Percentiles rank a stretch among this genome's conserved stretches.
Conservation (phyloP, 2,113 vertebrate species). For the Poecilia latipinna region DNA sequence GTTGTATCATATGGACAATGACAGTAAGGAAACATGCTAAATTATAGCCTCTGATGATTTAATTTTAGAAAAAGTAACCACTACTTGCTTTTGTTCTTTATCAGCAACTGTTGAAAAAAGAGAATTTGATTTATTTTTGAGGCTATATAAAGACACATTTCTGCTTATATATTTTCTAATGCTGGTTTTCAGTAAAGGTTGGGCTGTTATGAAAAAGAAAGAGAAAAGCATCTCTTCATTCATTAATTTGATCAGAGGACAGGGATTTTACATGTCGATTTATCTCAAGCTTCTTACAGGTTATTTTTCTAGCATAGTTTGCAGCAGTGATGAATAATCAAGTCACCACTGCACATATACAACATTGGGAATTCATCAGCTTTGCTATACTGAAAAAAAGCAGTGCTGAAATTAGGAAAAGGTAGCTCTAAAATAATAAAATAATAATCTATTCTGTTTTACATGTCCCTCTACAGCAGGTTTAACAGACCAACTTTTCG, state of each 20-base stretch:
- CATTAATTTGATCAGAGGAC: too few species aligned
- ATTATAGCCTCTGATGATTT: background rate
- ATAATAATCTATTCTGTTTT: background rate
- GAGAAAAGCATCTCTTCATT: too few species aligned
- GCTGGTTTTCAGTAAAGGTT: background rate
- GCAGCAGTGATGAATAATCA: background rate
- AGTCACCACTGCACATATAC: background rate
- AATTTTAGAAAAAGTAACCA: too few species aligned
- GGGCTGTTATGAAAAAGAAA: background rate
- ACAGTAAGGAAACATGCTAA: background rate
- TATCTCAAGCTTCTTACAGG: too few species aligned
- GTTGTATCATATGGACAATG: background rate
- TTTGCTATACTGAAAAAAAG: background rate
- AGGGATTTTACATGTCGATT: too few species aligned
- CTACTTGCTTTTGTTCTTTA: too few species aligned
- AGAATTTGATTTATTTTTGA: background rate
- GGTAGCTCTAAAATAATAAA: background rate
- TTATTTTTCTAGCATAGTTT: too few species aligned
- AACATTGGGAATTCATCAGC: background rate
- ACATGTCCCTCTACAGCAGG: background rate
- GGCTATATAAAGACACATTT: background rate
- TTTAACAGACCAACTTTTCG: slow-evolving; percentile 2
- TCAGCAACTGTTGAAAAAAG: background rate
- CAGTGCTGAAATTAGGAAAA: background rate
- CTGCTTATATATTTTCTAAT: background rate